phyloP scores from a whole-genome alignment of 2,797 vertebrate genomes.

The Petrocephalus sullivani region DNA sequence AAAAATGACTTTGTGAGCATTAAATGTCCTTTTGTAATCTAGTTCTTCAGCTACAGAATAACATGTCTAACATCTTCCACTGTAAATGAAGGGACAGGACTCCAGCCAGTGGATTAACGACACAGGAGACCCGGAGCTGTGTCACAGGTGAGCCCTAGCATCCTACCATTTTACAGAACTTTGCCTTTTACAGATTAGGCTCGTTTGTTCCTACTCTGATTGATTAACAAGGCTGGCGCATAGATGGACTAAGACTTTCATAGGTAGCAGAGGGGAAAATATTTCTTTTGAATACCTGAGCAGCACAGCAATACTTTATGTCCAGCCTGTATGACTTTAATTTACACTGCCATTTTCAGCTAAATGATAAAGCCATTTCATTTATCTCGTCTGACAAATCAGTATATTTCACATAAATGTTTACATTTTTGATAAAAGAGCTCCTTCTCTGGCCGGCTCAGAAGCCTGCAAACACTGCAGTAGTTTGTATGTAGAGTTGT shows the following conservation, averaged over 20 bases:
- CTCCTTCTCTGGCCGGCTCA: background rate
- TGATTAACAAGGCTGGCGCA: background rate
- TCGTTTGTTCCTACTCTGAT: background rate
- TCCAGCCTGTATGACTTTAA: background rate
- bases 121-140: constrained; percentile 56
- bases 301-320: background rate
- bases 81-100: constrained; percentile 45
- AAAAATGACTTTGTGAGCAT: background rate
- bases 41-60: background rate
- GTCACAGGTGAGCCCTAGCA: constrained; percentile 55
- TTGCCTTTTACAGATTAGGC: background rate
- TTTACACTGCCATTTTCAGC: background rate
- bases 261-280: background rate
- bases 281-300: background rate
- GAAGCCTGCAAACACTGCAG: background rate
- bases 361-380: background rate
- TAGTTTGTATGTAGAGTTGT: background rate
- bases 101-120: constrained; percentile 48
- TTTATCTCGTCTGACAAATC: background rate
- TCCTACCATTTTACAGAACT: background rate
- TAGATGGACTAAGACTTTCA: background rate
- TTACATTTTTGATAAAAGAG: background rate
- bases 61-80: constrained; percentile 17
- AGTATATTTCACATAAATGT: background rate
- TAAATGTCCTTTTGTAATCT: background rate